These are phyloP conservation scores for Carcina quercana DNA, from an alignment of 2,888 invertebrate genomes.

Conservation along the genomic window DNA sequence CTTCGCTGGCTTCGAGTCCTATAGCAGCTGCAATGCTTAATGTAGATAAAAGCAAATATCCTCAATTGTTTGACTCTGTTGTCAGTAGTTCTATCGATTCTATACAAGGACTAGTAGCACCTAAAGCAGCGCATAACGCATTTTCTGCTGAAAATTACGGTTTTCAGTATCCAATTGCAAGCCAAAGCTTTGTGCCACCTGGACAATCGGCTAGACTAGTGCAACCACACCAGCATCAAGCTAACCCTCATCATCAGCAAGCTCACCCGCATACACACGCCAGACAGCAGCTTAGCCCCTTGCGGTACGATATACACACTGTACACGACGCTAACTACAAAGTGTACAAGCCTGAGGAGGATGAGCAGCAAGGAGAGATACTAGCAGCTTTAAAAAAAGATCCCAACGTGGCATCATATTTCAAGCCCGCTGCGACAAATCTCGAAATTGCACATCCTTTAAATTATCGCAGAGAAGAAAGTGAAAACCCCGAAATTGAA, in stretches of 20 bases:
- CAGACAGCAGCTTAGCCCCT: slow-evolving; percentile 42
- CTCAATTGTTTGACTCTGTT: slow-evolving; percentile 57
- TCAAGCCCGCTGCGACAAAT: slow-evolving; percentile 57
- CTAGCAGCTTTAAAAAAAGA: slow-evolving; percentile 60
- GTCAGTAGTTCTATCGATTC: slow-evolving; percentile 68
- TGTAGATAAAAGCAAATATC: slow-evolving; percentile 63
- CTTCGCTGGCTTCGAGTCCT: slow-evolving; percentile 61
- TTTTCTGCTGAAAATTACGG: slow-evolving; percentile 64
- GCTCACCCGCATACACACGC: slow-evolving; percentile 19
- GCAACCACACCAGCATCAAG: slow-evolving; percentile 25
- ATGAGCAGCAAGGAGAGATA: slow-evolving; percentile 53
- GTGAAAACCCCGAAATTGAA: slow-evolving; percentile 47
- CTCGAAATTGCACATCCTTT: slow-evolving; percentile 59
- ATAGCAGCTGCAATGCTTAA: slow-evolving; percentile 55
- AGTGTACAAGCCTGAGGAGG: slow-evolving; percentile 62
- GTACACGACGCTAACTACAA: slow-evolving; percentile 65
- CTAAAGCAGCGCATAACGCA: slow-evolving; percentile 47
- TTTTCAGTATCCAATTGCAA: slow-evolving; percentile 61
- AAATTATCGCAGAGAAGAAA: slow-evolving; percentile 57
- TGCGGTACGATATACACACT: slow-evolving; percentile 61
- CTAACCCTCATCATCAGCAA: too few species aligned
- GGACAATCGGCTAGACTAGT: slow-evolving; percentile 45
- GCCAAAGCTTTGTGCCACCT: slow-evolving; percentile 51
- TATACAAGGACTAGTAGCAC: slow-evolving; percentile 52
- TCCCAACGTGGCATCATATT: slow-evolving; percentile 58